Evolutionary conservation across 2,797 vertebrate species (phyloP).

Genomic region (Lutjanus campechanus): DNA sequence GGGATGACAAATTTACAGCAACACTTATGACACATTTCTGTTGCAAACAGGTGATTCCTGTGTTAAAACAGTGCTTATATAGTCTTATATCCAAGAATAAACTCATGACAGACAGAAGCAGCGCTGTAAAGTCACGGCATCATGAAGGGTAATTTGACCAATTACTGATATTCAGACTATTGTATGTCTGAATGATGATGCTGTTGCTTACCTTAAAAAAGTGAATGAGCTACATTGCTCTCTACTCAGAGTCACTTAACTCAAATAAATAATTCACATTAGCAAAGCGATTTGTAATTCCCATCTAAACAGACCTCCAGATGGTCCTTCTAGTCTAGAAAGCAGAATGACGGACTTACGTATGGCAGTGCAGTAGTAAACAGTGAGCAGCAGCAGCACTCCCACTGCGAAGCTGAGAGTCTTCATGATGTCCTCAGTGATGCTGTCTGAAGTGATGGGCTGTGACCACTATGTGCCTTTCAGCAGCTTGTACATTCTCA

Average conservation of each 20-base stretch:
- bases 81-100: background rate
- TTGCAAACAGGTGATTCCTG: background rate
- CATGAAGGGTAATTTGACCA: background rate
- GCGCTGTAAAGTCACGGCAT: background rate
- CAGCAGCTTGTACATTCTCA: background rate
- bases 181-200: too few relatives aligned
- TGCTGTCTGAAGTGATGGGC: background rate
- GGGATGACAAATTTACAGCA: background rate
- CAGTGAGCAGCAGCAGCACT: slow-evolving; percentile 30
- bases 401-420: background rate
- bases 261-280: background rate
- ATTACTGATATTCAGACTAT: too few relatives aligned
- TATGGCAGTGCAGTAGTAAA: slow-evolving; percentile 21
- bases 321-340: background rate
- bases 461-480: background rate
- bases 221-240: too few relatives aligned
- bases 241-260: too few relatives aligned
- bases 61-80: too few relatives aligned
- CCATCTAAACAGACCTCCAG: background rate
- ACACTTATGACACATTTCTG: background rate
- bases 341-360: slow-evolving; percentile 34
- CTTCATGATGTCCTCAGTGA: slow-evolving; percentile 40
- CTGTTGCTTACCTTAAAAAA: too few relatives aligned
- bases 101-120: background rate
- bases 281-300: background rate